A percentile compares a stretch with the other conserved stretches of the same genome.
phyloP scores from a whole-genome alignment of 1,140 invertebrate species.

The Drosophila nannoptera region DNA sequence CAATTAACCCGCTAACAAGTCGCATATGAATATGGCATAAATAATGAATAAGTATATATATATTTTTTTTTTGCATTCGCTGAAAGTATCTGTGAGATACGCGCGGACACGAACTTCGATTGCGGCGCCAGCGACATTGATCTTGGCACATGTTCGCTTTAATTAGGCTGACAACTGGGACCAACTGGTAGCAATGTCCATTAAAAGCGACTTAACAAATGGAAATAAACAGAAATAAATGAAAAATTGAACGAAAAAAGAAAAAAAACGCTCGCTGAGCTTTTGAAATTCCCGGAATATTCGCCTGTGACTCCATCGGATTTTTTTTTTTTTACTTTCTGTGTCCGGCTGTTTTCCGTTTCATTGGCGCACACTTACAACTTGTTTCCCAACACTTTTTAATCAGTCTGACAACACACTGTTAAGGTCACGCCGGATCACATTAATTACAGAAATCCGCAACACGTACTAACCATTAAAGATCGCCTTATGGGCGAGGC shows the following conservation, averaged over 20 bases:
- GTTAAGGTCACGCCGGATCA: constrained; percentile 70
- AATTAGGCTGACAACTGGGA: constrained; percentile 63
- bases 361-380: constrained; percentile 57
- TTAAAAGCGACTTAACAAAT: constrained; percentile 66
- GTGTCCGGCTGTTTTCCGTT: constrained; percentile 43
- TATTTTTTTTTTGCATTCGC: constrained; percentile 54
- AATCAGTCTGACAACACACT: constrained; percentile 70
- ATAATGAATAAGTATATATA: too few relatives aligned
- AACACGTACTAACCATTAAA: constrained; percentile 70
- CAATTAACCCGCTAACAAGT: constrained; percentile 61
- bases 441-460: constrained; percentile 67
- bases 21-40: constrained; percentile 54
- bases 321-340: constrained; percentile 10
- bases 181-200: constrained; percentile 44
- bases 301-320: not conserved
- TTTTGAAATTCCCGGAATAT: constrained; percentile 17
- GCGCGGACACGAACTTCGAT: constrained; percentile 10
- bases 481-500: constrained; percentile 38
- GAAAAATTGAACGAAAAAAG: not conserved
- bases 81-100: constrained; percentile 60
- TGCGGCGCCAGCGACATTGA: constrained; percentile 68
- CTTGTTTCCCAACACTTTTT: constrained; percentile 74
- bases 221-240: not conserved
- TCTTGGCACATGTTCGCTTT: constrained; percentile 74
- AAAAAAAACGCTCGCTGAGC: constrained; percentile 10